These are phyloP conservation scores for Barypeithes pellucidus DNA, from an alignment of 2,888 invertebrate genomes.

Conservation along the genomic window DNA sequence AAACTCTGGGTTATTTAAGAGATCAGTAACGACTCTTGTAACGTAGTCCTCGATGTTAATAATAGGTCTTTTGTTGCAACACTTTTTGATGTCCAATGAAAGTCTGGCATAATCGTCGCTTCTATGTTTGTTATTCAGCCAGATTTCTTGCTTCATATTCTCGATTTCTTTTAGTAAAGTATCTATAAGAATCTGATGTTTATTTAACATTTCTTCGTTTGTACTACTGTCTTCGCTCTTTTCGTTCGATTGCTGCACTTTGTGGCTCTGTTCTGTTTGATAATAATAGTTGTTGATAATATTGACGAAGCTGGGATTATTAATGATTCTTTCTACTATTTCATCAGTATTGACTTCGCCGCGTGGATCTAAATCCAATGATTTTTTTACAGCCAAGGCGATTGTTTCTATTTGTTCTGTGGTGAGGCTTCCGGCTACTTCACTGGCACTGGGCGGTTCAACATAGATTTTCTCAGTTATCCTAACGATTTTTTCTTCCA, in stretches of 20 bases:
- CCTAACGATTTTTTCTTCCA: conserved; percentile 62
- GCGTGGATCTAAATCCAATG: conserved; percentile 57
- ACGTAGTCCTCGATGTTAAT: conserved; percentile 65
- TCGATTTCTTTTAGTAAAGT: conserved; percentile 70
- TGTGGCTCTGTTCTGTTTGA: conserved; percentile 28
- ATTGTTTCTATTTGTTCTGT: conserved; percentile 68
- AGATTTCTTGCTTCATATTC: conserved; percentile 72
- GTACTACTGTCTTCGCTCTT: conserved; percentile 30
- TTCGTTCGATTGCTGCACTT: conserved; percentile 18
- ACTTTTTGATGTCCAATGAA: conserved; percentile 60
- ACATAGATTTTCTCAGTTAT: conserved; percentile 60
- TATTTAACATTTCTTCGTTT: conserved; percentile 47
- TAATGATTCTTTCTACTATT: conserved; percentile 66
- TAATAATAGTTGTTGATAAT: conserved; percentile 58
- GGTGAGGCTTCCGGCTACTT: conserved; percentile 61
- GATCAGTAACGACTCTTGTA: conserved; percentile 59
- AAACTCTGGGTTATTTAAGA: conserved; percentile 64
- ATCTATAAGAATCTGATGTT: conserved; percentile 58
- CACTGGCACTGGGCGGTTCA: conserved; percentile 55
- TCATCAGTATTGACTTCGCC: conserved; percentile 65
- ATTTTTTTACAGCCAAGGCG: conserved; percentile 64
- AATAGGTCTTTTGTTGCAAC: conserved; percentile 62
- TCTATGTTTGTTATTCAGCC: conserved; percentile 63
- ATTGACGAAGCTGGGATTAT: conserved; percentile 62
- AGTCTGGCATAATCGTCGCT: conserved; percentile 55